These are phyloP conservation scores for Heterodera schachtii DNA, from an alignment of 1,140 invertebrate genomes.

Conservation along the genomic window DNA sequence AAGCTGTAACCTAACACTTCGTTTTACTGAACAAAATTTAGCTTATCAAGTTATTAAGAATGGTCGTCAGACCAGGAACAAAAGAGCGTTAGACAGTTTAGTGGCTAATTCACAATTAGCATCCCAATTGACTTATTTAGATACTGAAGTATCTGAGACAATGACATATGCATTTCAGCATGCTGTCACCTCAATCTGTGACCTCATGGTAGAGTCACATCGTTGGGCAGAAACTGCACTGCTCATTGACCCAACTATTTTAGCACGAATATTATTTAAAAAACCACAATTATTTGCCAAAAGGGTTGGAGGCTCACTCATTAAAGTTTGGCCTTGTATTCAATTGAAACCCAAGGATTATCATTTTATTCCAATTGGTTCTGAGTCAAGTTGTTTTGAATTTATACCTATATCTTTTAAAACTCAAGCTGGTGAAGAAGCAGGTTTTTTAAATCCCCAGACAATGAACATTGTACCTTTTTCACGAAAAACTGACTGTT, in stretches of 20 bases:
- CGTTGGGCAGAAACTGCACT: not conserved
- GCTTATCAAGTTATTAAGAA: not conserved
- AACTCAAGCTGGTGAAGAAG: not conserved
- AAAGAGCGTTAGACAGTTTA: not conserved
- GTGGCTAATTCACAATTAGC: not conserved
- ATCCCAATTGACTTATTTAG: not conserved
- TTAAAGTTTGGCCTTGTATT: too few species aligned
- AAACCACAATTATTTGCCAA: too few species aligned
- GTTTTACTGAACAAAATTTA: not conserved
- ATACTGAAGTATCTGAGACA: not conserved
- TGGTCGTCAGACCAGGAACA: not conserved
- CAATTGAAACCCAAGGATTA: not conserved
- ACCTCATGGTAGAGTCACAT: not conserved
- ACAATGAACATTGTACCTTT: not conserved
- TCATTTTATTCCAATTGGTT: not conserved
- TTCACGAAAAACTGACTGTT: not conserved
- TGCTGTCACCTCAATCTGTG: not conserved
- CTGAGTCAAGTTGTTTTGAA: too few species aligned
- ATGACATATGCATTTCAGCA: not conserved
- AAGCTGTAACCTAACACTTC: not conserved
- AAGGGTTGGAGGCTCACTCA: too few species aligned
- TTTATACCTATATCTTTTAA: not conserved
- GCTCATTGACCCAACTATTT: not conserved
- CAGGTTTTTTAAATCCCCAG: not conserved
- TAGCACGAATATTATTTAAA: too few species aligned